A percentile compares a stretch with the other conserved stretches of the same genome.
Evolutionary conservation across 2,113 vertebrate species (phyloP).

Genomic region (Bos indicus): DNA sequence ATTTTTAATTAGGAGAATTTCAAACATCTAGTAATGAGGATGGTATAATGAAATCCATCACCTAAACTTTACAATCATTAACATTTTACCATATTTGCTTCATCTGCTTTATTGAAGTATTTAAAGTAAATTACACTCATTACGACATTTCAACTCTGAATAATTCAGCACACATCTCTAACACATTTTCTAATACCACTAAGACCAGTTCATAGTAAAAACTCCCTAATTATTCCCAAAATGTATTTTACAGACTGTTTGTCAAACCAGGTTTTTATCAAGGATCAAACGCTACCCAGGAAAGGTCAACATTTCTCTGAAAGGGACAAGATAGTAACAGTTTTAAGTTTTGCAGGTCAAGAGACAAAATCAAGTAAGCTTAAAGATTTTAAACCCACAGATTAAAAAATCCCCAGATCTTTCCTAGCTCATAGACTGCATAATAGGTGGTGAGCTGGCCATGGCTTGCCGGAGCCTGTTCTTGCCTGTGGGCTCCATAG

Average conservation of each 20-base stretch:
- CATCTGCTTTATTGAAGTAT: slow-evolving; percentile 43
- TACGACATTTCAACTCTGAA: not conserved
- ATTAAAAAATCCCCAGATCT: not conserved
- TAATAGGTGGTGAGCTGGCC: not conserved
- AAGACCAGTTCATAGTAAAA: not conserved
- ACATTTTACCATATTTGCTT: slow-evolving; percentile 21
- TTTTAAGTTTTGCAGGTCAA: not conserved
- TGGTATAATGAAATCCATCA: not conserved
- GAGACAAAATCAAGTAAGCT: not conserved
- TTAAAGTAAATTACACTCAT: slow-evolving; percentile 45
- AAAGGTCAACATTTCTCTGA: not conserved
- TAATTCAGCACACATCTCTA: slow-evolving; percentile 17
- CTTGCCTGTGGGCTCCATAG: not conserved
- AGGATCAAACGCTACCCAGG: not conserved
- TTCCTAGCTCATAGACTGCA: not conserved
- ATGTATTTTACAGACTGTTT: not conserved
- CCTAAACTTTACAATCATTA: not conserved
- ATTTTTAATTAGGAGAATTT: slow-evolving; percentile 23
- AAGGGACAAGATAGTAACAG: not conserved
- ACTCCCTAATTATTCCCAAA: not conserved
- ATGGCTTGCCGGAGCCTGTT: not conserved
- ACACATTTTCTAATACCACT: not conserved
- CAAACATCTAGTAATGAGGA: not conserved
- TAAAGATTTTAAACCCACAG: not conserved
- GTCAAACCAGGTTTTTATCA: not conserved